Evolutionary conservation across 2,113 vertebrate species (phyloP), one percentile per base, ranked within the genome.

Genomic region (Hemiprocne comata): DNA sequence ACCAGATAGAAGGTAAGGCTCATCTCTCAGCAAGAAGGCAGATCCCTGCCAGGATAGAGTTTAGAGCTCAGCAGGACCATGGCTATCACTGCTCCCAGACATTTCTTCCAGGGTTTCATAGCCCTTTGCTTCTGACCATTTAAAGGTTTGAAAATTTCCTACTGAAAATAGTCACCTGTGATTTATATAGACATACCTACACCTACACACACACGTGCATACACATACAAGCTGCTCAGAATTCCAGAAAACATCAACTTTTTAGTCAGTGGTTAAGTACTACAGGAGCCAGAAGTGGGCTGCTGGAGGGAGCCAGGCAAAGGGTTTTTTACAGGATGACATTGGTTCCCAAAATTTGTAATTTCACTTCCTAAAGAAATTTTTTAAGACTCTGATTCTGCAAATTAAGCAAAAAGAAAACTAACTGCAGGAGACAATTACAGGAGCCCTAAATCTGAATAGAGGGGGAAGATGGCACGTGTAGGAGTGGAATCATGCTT

Each of bases 151-250:
- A 38, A 33, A 34, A 66, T 18, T 40, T 28, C 51, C 77, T 20
- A 11, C 28, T 23, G 28, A 13, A 76, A 79, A 57, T 0, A 1
- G 20, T 53, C 20, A 0, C 2, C 5, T 5, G 7, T 10, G 29
- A 33, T 2, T 9, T 1, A 10, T 0, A 25, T 4, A 33, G 1
- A 36, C 10, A 24, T 1, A 15, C 1, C 34, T 7, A 48, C 16
- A 54, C 53, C 14, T 1, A 33, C 3, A 38, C 8, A 28, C 2
- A 1, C 7, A 29, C 0, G 1, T 5, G 34, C 0, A 40, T 3
- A n/a, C 0, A 54, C 17, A 6, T 18, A 42, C 5, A 36, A 61
- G 19, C 5, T 18, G 24, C 34, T 60, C 78, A 62, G 25, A 54
- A 57, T 40, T 85, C 55, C 54, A 80, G 16, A 11, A 40, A 69